Conservation (phyloP, 2,797 vertebrate genomes). For the Gallinago nigripennis region DNA sequence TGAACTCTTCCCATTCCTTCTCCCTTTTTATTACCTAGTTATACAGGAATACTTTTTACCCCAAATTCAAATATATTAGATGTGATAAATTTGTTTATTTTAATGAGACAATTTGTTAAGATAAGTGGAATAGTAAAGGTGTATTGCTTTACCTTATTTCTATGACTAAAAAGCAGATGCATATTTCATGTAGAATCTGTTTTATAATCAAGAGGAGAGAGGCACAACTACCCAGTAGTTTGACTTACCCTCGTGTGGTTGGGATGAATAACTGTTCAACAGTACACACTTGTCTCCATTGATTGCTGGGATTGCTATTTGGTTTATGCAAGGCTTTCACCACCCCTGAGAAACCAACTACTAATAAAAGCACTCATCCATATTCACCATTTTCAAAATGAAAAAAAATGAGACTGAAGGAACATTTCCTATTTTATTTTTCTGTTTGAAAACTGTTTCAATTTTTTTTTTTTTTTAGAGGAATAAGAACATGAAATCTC, state of each 20-base stretch:
- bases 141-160: background rate
- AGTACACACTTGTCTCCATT: background rate
- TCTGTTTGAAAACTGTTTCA: background rate
- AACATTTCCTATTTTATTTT: background rate
- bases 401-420: background rate
- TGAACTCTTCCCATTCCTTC: background rate
- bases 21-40: background rate
- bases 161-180: background rate
- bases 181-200: background rate
- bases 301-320: background rate
- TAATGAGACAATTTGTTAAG: background rate
- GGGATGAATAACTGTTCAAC: background rate
- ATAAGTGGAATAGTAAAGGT: background rate
- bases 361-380: background rate
- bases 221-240: background rate
- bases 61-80: background rate
- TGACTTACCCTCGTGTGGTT: fast-evolving
- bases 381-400: background rate
- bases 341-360: background rate
- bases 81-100: background rate
- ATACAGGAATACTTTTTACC: background rate
- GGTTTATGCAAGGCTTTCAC: background rate
- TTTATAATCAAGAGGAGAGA: background rate
- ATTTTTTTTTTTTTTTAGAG: background rate
- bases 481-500: background rate